Conservation (phyloP, 1,140 invertebrate species). For the Caenorhabditis tropicalis region DNA sequence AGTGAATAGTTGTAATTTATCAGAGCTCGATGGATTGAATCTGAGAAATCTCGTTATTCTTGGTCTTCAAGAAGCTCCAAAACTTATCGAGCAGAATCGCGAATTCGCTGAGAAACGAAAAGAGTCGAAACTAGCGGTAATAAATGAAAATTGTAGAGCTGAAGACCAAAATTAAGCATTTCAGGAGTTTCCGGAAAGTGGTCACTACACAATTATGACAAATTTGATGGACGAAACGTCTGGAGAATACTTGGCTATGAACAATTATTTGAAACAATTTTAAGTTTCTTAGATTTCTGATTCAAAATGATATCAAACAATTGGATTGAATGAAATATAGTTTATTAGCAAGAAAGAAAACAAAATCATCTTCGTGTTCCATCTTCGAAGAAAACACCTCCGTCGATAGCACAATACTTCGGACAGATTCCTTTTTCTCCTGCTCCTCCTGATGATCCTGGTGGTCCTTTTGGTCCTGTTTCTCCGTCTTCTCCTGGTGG, state of each 20-base stretch:
- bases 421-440: conserved; percentile 45
- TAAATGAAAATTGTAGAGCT: background rate
- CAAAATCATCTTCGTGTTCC: conserved; percentile 2
- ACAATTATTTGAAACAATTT: background rate
- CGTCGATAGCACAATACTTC: conserved; percentile 43
- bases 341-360: background rate
- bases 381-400: conserved; percentile 46
- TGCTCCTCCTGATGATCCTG: conserved; percentile 5
- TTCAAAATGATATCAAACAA: background rate
- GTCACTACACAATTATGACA: conserved; percentile 22
- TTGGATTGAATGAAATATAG: background rate
- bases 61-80: background rate
- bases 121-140: background rate
- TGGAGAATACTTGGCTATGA: background rate
- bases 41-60: background rate
- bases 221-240: background rate
- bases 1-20: background rate
- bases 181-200: background rate
- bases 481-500: conserved; percentile 31
- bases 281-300: background rate
- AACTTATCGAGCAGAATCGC: background rate
- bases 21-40: background rate
- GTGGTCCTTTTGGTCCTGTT: conserved; percentile 29
- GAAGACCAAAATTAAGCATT: background rate
- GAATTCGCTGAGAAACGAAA: background rate